A percentile compares a stretch with the other conserved stretches of the same genome.
These are phyloP conservation scores for Dioctria rufipes DNA, from an alignment of 2,888 invertebrate genomes.

Conservation along the genomic window DNA sequence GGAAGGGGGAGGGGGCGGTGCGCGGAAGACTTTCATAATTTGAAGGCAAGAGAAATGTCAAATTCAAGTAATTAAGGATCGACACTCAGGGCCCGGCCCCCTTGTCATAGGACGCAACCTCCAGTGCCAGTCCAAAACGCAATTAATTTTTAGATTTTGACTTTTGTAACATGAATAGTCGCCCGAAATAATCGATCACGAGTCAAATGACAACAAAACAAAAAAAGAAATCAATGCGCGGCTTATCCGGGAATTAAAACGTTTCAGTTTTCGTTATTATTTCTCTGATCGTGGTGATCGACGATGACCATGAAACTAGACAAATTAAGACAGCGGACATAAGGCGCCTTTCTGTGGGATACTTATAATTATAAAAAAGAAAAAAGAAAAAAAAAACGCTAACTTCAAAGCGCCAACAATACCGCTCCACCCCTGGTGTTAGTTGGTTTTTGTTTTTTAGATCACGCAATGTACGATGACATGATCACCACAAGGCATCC, in stretches of 20 bases:
- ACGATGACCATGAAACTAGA: slow-evolving; percentile 28
- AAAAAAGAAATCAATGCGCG: not conserved
- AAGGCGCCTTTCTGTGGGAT: slow-evolving; percentile 30
- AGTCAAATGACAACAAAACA: not conserved
- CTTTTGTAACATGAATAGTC: slow-evolving; percentile 18
- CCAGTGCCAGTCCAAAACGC: slow-evolving; percentile 1
- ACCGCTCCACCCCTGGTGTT: slow-evolving; percentile 36
- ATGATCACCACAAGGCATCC: slow-evolving; percentile 26
- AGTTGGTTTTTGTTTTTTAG: slow-evolving; percentile 30
- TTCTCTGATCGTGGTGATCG: slow-evolving; percentile 2
- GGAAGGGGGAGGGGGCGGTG: not conserved
- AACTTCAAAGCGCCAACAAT: not conserved
- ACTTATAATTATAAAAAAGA: too few species aligned
- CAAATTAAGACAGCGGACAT: slow-evolving; percentile 19
- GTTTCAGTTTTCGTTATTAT: not conserved
- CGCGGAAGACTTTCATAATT: slow-evolving; percentile 15
- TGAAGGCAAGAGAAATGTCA: slow-evolving; percentile 8
- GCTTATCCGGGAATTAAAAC: slow-evolving; percentile 50
- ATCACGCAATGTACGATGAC: slow-evolving; percentile 21
- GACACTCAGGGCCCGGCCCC: slow-evolving; percentile 3
- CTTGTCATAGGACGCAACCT: slow-evolving; percentile 17
- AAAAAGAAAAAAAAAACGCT: slow-evolving; percentile 37
- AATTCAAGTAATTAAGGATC: slow-evolving; percentile 12
- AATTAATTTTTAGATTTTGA: slow-evolving; percentile 1
- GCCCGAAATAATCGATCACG: slow-evolving; percentile 31